Conservation (phyloP, 2,888 invertebrate species). For the Eupsilia transversa region DNA sequence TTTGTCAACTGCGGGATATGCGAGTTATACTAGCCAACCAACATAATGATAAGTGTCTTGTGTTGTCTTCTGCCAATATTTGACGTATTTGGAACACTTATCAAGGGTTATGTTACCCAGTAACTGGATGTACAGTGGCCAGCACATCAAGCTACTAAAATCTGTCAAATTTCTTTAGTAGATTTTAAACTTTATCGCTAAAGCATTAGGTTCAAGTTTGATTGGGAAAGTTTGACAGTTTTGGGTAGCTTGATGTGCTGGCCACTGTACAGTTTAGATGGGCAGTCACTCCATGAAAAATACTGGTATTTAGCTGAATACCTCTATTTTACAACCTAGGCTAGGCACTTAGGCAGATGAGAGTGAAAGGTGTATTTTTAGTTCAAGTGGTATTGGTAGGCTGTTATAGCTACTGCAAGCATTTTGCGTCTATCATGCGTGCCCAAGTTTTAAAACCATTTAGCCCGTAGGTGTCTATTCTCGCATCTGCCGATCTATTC, state of each 20-base stretch:
- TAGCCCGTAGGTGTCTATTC: neutral
- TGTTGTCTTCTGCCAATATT: neutral
- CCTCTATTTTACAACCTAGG: too few species aligned
- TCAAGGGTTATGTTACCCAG: neutral
- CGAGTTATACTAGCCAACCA: neutral
- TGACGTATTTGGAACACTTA: neutral
- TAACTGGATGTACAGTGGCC: too few species aligned
- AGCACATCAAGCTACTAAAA: too few species aligned
- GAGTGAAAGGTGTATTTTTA: neutral
- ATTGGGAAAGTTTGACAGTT: too few species aligned
- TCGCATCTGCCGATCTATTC: too few species aligned
- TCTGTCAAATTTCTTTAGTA: too few species aligned
- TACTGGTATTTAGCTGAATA: neutral
- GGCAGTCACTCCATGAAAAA: neutral
- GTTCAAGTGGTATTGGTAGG: too few species aligned
- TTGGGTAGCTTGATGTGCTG: too few species aligned
- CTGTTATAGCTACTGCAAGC: neutral
- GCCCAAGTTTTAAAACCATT: neutral
- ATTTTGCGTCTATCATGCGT: neutral
- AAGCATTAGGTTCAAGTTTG: too few species aligned
- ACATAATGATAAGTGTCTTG: neutral
- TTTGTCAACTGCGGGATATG: slow-evolving; percentile 1
- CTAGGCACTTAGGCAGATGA: too few species aligned
- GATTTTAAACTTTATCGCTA: too few species aligned
- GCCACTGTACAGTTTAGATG: neutral